Evolutionary conservation across 1,140 invertebrate species (phyloP), one percentile per base, ranked within the genome.

Genomic region (Drosophila pseudoananassae): DNA sequence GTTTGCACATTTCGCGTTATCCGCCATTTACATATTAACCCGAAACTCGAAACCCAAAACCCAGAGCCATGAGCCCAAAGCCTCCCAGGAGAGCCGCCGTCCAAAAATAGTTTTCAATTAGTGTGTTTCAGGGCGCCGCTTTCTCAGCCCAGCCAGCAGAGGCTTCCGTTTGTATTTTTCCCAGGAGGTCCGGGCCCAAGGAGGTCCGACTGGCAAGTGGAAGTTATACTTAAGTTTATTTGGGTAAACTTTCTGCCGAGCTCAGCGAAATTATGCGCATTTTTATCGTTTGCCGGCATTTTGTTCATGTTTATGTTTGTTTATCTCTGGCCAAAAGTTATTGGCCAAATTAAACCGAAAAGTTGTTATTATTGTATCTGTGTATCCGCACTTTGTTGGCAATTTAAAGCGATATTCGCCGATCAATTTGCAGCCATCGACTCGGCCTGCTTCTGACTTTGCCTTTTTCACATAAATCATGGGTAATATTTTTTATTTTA

Each of bases 91-190:
- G 65, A 46, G 63, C 64, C 60, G 50, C 29, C 54, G 71, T 77
- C 82, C 83, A 87, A 85, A 85, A 87, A 85, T 85, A 85, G 82
- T 85, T 85, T 85, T 85, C 82, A 85, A 85, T 85, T 85, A 85
- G 82, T 85, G 70, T 78, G 46, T 46, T 56, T 74, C 14, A 29
- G 71, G 51, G 58, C 27, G 57, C 69, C 51, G 46, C 43, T 23
- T 46, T 46, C 43, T 10, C 20, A 20, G n/a, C n/a, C n/a, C 38
- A n/a, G n/a, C n/a, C 36, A 38, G 38, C 38, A 31, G 47, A 25
- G 69, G 46, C 23, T 46, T 60, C 51, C 33, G 56, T 15, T 73
- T 55, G 63, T 51, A 33, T 64, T 64, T 63, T 64, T 4, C 58
- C 27, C 27, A 4, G 12, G 27, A 17, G 23, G 15, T 29, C 5